These are phyloP conservation scores for Platysternon megacephalum DNA, from an alignment of 2,113 vertebrate genomes.

Conservation along the genomic window DNA sequence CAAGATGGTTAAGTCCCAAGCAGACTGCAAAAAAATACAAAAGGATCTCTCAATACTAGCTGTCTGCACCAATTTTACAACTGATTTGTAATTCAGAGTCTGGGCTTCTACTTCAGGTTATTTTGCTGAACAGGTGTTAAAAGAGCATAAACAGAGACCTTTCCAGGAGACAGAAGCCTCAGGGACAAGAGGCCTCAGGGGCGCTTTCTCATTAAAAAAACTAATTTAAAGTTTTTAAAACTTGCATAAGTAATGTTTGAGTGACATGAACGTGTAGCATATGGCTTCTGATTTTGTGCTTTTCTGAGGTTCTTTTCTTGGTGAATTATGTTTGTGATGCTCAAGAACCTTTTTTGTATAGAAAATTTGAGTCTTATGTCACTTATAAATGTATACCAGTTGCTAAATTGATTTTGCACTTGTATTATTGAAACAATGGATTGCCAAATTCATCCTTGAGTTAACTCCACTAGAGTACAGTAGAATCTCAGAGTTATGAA, in stretches of 20 bases:
- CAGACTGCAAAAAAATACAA: too few species aligned
- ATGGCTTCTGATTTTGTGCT: neutral
- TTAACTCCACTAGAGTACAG: neutral
- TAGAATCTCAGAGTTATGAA: too few species aligned
- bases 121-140: neutral
- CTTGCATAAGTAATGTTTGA: neutral
- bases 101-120: neutral
- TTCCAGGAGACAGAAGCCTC: neutral
- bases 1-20: too few species aligned
- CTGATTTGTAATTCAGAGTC: neutral
- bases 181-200: neutral
- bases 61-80: neutral
- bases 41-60: too few species aligned
- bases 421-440: neutral
- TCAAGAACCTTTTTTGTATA: neutral
- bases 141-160: neutral
- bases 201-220: neutral
- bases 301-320: neutral
- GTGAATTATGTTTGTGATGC: neutral
- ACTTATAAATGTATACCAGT: neutral
- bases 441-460: neutral
- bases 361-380: neutral
- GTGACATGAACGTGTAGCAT: neutral
- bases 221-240: neutral
- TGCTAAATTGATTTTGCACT: neutral